Evolutionary conservation across 2,888 invertebrate species (phyloP).

Genomic region (Tillus elongatus): DNA sequence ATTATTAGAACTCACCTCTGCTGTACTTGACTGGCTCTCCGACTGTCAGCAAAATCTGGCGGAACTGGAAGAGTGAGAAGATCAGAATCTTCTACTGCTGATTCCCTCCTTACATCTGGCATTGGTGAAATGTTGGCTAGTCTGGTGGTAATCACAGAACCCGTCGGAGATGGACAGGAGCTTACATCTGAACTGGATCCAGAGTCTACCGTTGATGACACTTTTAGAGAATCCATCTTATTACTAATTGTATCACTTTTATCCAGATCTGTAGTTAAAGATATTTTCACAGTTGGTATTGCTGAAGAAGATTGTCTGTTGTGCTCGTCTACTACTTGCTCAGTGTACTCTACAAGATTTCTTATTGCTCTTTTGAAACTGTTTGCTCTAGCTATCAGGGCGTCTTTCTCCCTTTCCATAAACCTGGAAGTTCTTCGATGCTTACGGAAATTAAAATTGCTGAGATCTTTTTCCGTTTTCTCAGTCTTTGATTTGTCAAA

Average conservation of each 20-base stretch:
- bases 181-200: slow-evolving; percentile 42
- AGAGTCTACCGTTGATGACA: slow-evolving; percentile 42
- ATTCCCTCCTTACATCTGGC: slow-evolving; percentile 55
- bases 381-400: slow-evolving; percentile 59
- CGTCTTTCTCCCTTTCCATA: slow-evolving; percentile 48
- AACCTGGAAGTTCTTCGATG: slow-evolving; percentile 42
- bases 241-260: slow-evolving; percentile 21
- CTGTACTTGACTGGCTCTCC: slow-evolving; percentile 52
- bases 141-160: slow-evolving; percentile 40
- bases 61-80: slow-evolving; percentile 61
- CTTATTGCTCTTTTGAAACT: slow-evolving; percentile 76
- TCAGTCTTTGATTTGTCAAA: slow-evolving; percentile 37
- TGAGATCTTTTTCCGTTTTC: slow-evolving; percentile 40
- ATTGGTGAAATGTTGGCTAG: slow-evolving; percentile 57
- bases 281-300: slow-evolving; percentile 36
- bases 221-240: slow-evolving; percentile 39
- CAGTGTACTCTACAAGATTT: slow-evolving; percentile 71
- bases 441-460: slow-evolving; percentile 40
- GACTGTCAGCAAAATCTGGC: slow-evolving; percentile 72
- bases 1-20: too few relatives aligned
- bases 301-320: slow-evolving; percentile 30
- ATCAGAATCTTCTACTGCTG: slow-evolving; percentile 47
- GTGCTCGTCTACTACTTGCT: slow-evolving; percentile 57
- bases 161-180: slow-evolving; percentile 46
- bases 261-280: slow-evolving; percentile 33